phyloP scores from a whole-genome alignment of 2,888 invertebrate species.

The Eubasilissa splendida region DNA sequence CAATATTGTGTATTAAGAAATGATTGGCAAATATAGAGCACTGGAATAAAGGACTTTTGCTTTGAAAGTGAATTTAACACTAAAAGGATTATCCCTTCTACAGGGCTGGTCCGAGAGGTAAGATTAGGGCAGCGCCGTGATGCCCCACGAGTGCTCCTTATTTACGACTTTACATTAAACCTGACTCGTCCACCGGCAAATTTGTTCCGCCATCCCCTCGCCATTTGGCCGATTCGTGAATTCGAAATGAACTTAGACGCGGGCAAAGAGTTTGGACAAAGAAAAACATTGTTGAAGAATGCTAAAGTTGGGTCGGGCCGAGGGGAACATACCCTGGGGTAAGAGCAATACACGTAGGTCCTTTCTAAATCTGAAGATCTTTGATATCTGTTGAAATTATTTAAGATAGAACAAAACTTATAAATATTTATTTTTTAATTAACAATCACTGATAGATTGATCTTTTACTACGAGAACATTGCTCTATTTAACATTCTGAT shows the following conservation, averaged over 20 bases:
- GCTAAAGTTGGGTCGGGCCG: conserved; percentile 23
- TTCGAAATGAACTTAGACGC: conserved; percentile 41
- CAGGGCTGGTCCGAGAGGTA: background rate
- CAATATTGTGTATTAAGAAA: background rate
- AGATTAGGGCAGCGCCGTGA: background rate
- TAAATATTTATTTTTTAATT: too few relatives aligned
- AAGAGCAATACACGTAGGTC: background rate
- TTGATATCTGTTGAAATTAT: too few relatives aligned
- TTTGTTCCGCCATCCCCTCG: conserved; percentile 38
- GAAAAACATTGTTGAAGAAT: conserved; percentile 42
- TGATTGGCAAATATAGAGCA: background rate
- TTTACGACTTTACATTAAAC: conserved; percentile 50
- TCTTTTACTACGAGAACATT: too few relatives aligned
- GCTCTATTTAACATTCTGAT: too few relatives aligned
- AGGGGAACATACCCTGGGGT: background rate
- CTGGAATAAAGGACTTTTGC: background rate
- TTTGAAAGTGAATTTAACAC: background rate
- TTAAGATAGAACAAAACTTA: too few relatives aligned
- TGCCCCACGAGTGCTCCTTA: conserved; percentile 28
- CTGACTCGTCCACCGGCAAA: conserved; percentile 50
- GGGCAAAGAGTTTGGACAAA: conserved; percentile 40
- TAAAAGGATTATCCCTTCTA: background rate
- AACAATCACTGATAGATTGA: too few relatives aligned
- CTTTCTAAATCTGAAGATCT: background rate
- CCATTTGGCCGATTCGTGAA: conserved; percentile 45